These are phyloP conservation scores for Synanthedon myopaeformis DNA, from an alignment of 2,888 invertebrate species.

Conservation along the genomic window DNA sequence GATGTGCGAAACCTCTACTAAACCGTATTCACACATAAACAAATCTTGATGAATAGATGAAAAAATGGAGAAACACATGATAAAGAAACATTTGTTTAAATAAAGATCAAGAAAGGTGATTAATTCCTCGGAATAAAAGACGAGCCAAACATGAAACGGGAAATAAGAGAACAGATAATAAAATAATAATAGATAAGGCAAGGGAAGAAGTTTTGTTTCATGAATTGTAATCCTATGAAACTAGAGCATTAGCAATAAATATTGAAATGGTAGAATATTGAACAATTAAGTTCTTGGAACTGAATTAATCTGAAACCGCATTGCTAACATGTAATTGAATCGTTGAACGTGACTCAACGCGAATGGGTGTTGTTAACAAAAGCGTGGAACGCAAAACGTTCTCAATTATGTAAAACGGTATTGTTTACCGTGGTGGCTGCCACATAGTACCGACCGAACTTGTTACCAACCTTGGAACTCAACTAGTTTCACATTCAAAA, in stretches of 20 bases:
- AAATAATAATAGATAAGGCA: no score
- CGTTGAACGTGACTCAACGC: not conserved
- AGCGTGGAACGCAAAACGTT: constrained; percentile 16
- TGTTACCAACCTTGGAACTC: constrained; percentile 42
- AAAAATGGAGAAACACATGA: not conserved
- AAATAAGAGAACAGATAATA: no score
- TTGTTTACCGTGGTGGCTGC: constrained; percentile 27
- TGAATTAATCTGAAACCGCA: not conserved
- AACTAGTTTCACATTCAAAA: constrained; percentile 44
- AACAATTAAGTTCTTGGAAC: not conserved
- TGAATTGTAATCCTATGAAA: no score
- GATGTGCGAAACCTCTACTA: no score
- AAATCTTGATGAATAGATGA: not conserved
- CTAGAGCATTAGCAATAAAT: no score
- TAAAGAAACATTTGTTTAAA: constrained; percentile 6
- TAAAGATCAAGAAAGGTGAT: not conserved
- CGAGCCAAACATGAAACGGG: no score
- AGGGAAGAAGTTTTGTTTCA: no score
- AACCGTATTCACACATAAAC: not conserved
- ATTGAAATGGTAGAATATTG: not conserved
- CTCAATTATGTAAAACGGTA: constrained; percentile 30
- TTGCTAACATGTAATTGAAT: not conserved
- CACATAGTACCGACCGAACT: constrained; percentile 17
- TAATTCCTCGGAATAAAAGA: no score
- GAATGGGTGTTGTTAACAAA: not conserved